Evolutionary conservation across 2,113 vertebrate species (phyloP).

Genomic region (Cranoglanis bouderius): DNA sequence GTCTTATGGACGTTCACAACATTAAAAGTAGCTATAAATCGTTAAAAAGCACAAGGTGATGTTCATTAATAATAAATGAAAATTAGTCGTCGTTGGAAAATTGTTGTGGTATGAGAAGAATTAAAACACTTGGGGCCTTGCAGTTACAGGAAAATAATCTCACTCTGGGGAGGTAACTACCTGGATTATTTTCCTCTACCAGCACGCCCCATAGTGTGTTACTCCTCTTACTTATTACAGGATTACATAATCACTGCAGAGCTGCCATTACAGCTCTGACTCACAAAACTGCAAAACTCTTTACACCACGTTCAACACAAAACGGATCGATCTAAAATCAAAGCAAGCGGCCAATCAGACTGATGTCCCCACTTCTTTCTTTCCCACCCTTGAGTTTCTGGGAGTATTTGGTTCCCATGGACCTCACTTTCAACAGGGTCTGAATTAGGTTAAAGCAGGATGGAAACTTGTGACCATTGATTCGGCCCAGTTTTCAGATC

Average conservation of each 20-base stretch:
- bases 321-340: neutral
- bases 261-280: neutral
- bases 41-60: neutral
- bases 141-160: neutral
- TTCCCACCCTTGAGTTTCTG: conserved; percentile 5
- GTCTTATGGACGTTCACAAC: neutral
- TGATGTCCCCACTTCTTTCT: neutral
- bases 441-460: neutral
- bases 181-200: neutral
- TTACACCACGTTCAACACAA: neutral
- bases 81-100: neutral
- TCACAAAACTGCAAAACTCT: neutral
- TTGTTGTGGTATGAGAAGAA: neutral
- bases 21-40: neutral
- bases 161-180: neutral
- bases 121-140: neutral
- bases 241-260: neutral
- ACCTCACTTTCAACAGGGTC: neutral
- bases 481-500: neutral
- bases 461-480: neutral
- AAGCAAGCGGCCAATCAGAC: neutral
- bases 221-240: neutral
- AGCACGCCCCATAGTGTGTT: neutral
- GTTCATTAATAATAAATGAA: neutral
- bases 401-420: conserved; percentile 1